These are phyloP conservation scores for Erebia aethiops DNA, from an alignment of 2,888 invertebrate genomes.

Conservation along the genomic window DNA sequence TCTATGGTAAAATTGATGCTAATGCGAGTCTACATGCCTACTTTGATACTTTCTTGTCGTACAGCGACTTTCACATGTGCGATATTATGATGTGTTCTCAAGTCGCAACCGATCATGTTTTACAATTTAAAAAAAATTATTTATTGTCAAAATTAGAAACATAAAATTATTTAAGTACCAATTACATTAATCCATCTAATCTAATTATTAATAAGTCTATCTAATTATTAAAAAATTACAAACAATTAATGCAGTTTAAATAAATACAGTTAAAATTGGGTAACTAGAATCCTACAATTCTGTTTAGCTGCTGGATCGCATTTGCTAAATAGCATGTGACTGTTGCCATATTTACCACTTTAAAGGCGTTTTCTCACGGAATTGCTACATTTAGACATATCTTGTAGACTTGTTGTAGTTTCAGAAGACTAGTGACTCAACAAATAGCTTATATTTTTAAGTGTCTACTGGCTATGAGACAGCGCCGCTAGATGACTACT, in stretches of 20 bases:
- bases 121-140: no score
- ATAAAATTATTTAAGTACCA: no score
- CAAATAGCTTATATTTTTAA: neutral
- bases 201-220: no score
- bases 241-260: no score
- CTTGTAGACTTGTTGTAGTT: neutral
- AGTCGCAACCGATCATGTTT: slow-evolving; percentile 29
- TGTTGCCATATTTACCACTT: slow-evolving; percentile 23
- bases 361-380: slow-evolving; percentile 34
- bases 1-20: slow-evolving; percentile 64
- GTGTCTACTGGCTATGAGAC: no score
- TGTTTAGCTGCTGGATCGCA: no score
- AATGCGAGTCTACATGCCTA: slow-evolving; percentile 26
- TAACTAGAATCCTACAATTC: no score
- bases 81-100: slow-evolving; percentile 21
- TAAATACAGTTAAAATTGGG: no score
- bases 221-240: no score
- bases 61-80: slow-evolving; percentile 32
- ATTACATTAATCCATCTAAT: no score
- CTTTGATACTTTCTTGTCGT: slow-evolving; percentile 10
- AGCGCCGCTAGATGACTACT: no score
- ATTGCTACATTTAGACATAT: slow-evolving; percentile 13
- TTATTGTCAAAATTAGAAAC: no score
- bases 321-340: slow-evolving; percentile 37
- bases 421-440: neutral